Conservation (phyloP, 2,797 vertebrate species). For the Leucoraja ocellata region DNA sequence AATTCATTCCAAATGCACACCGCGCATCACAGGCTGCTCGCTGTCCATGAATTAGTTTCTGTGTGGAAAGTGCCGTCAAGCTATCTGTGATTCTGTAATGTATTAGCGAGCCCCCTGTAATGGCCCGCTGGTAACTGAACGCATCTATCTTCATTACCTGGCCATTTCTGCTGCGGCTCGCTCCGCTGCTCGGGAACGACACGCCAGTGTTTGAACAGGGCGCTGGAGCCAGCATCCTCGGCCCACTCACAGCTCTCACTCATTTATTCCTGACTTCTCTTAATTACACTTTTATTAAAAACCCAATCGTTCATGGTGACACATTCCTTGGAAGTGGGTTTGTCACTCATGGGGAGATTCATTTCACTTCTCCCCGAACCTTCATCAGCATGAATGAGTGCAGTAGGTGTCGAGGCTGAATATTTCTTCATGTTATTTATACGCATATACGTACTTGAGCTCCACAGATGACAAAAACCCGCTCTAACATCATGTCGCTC, state of each 20-base stretch:
- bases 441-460: too few species aligned
- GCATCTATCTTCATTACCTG: slow-evolving; percentile 96
- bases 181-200: slow-evolving; percentile 72
- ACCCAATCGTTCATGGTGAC: slow-evolving; percentile 44
- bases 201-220: slow-evolving; percentile 74
- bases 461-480: too few species aligned
- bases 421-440: not conserved
- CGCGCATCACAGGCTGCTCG: slow-evolving; percentile 74
- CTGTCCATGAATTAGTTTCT: slow-evolving; percentile 93
- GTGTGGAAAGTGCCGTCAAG: slow-evolving; percentile 85
- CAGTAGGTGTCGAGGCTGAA: not conserved
- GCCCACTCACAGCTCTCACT: slow-evolving; percentile 85
- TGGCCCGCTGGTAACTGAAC: slow-evolving; percentile 89
- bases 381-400: not conserved
- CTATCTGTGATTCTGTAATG: slow-evolving; percentile 92
- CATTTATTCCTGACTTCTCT: slow-evolving; percentile 70
- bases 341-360: not conserved
- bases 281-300: slow-evolving; percentile 76
- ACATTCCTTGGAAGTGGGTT: slow-evolving; percentile 4
- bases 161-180: slow-evolving; percentile 75
- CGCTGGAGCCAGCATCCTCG: slow-evolving; percentile 83
- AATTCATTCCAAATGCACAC: slow-evolving; percentile 83
- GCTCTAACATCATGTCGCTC: too few species aligned
- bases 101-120: slow-evolving; percentile 87
- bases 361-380: not conserved